Evolutionary conservation across 2,113 vertebrate genomes (phyloP).

Genomic region (Urocitellus parryii): DNA sequence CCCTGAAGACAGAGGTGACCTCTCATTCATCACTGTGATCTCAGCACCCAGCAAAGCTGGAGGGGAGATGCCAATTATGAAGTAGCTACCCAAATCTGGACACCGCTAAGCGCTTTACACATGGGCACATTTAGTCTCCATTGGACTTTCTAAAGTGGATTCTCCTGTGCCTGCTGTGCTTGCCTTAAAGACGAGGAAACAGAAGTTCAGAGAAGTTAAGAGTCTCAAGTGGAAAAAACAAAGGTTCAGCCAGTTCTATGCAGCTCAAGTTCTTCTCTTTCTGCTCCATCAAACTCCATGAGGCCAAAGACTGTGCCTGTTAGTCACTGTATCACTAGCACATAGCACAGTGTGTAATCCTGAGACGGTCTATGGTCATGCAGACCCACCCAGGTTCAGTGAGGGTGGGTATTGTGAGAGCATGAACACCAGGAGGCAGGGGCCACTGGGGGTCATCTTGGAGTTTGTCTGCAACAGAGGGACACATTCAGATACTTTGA

Average conservation of each 20-base stretch:
- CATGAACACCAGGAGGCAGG: background rate
- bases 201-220: background rate
- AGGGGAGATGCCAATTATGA: background rate
- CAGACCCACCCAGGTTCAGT: background rate
- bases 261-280: background rate
- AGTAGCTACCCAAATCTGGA: background rate
- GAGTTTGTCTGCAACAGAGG: background rate
- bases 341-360: background rate
- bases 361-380: background rate
- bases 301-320: background rate
- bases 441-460: rapidly evolving
- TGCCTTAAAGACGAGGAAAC: conserved; percentile 29
- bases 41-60: background rate
- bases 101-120: background rate
- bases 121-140: background rate
- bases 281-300: background rate
- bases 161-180: background rate
- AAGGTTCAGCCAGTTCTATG: background rate
- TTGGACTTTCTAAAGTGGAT: background rate
- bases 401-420: background rate
- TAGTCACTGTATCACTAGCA: background rate
- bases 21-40: background rate
- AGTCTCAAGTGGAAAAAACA: background rate
- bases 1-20: background rate
- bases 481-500: background rate